Evolutionary conservation across 2,888 invertebrate genomes (phyloP).

Genomic region (Aricia artaxerxes): DNA sequence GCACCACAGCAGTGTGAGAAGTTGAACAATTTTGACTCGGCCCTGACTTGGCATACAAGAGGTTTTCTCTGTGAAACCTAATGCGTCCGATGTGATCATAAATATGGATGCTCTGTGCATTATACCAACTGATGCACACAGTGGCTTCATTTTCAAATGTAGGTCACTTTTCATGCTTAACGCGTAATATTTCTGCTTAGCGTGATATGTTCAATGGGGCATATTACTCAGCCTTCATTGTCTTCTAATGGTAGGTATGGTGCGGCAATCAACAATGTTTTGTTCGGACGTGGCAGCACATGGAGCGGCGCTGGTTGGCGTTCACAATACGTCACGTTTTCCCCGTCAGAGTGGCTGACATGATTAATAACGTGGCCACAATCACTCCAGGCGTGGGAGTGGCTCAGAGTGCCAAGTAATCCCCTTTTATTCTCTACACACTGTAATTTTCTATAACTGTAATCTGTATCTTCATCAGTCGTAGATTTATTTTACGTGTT

Average conservation of each 20-base stretch:
- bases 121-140: not conserved
- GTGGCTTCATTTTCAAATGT: not conserved
- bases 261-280: slow-evolving; percentile 56
- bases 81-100: too few species aligned
- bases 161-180: not conserved
- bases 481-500: too few species aligned
- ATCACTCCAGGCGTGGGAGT: slow-evolving; percentile 51
- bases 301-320: slow-evolving; percentile 63
- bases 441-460: not conserved
- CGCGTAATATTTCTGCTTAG: not conserved
- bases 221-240: not conserved
- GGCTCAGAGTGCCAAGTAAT: slow-evolving; percentile 53
- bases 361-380: slow-evolving; percentile 49
- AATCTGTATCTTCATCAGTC: not conserved
- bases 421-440: slow-evolving; percentile 30
- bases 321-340: slow-evolving; percentile 65
- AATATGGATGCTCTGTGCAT: not conserved
- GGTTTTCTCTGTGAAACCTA: too few species aligned
- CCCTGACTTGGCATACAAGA: not conserved
- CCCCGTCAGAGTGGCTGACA: slow-evolving; percentile 58
- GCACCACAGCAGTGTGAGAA: too few species aligned
- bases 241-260: slow-evolving; percentile 51
- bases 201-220: not conserved
- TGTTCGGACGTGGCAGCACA: slow-evolving; percentile 68
- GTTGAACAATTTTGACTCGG: too few species aligned